These are phyloP conservation scores for Papilio glaucus DNA, from an alignment of 1,140 invertebrate species.

Conservation along the genomic window DNA sequence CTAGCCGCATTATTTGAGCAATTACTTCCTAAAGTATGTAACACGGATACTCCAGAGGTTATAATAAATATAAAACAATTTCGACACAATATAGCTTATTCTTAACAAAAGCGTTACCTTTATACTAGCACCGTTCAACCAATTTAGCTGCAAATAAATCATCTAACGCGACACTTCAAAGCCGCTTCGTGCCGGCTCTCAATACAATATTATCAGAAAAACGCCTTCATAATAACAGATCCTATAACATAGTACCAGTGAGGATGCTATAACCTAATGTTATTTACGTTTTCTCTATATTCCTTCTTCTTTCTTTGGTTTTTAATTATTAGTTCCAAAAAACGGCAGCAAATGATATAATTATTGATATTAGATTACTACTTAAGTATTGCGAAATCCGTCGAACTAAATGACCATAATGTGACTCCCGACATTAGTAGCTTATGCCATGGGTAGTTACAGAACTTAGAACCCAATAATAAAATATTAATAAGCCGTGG, in stretches of 20 bases:
- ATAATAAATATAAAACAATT: neutral
- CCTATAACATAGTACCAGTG: neutral
- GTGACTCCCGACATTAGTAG: no score
- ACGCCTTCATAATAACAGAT: neutral
- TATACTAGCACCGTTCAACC: neutral
- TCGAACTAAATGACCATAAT: no score
- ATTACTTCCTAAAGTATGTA: no score
- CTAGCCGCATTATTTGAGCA: no score
- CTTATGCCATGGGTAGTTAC: no score
- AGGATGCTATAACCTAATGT: no score
- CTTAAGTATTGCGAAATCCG: no score
- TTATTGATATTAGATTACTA: no score
- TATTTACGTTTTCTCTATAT: neutral
- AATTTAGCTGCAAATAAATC: slow-evolving; percentile 25
- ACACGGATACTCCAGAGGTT: neutral
- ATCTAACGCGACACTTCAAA: slow-evolving; percentile 12
- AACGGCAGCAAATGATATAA: no score
- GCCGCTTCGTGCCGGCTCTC: neutral
- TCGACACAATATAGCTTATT: neutral
- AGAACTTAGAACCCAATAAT: no score
- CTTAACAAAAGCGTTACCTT: neutral
- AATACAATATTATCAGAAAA: slow-evolving; percentile 18
- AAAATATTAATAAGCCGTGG: no score
- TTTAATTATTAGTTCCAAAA: no score
- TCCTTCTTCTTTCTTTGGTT: neutral